These are phyloP conservation scores for Myzus persicae DNA, from an alignment of 1,140 invertebrate genomes.

Conservation along the genomic window DNA sequence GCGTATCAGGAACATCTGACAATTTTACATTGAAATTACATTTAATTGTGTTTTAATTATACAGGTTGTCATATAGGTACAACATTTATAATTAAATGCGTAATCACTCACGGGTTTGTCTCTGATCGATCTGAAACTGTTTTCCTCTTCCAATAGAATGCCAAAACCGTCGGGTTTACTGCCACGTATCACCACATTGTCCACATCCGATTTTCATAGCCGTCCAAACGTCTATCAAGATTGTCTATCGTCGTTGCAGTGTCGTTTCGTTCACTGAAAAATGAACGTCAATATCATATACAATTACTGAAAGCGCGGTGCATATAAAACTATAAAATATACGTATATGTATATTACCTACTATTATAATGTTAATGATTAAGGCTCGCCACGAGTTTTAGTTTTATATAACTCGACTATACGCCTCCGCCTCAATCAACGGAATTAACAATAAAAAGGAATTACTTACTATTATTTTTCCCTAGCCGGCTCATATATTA, in stretches of 20 bases:
- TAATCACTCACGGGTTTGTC: not conserved
- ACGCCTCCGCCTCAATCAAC: not conserved
- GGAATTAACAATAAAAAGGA: not conserved
- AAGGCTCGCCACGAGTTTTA: not conserved
- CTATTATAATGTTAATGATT: not conserved
- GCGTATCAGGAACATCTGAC: not conserved
- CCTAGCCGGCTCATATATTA: not conserved
- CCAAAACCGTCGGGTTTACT: not conserved
- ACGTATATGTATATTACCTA: not conserved
- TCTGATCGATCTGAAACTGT: not conserved
- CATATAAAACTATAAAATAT: not conserved
- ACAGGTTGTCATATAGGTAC: not conserved
- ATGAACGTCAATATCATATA: not conserved
- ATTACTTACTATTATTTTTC: not conserved
- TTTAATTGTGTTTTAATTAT: not conserved
- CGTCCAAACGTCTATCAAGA: not conserved
- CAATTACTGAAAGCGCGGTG: not conserved
- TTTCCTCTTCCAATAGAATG: not conserved
- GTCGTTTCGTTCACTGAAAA: not conserved
- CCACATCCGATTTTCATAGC: not conserved
- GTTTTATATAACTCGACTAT: not conserved
- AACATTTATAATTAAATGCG: not conserved
- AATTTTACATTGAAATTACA: not conserved
- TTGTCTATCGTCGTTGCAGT: not conserved
- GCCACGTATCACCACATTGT: not conserved